Evolutionary conservation across 1,140 invertebrate genomes (phyloP).

Genomic region (Platorchestia sp.): DNA sequence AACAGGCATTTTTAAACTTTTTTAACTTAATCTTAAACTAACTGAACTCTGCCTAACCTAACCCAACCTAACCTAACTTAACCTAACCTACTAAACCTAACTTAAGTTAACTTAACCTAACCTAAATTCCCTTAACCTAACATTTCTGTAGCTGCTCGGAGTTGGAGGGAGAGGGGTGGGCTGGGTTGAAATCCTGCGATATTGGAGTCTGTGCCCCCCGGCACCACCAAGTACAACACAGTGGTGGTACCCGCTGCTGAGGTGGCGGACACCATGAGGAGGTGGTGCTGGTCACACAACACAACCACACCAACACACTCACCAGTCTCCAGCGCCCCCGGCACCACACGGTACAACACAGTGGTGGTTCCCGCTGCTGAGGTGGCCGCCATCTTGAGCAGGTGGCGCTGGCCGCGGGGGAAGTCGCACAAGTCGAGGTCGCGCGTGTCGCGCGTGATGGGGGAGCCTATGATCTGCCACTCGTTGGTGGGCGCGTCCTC

Average conservation of each 20-base stretch:
- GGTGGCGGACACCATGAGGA: slow-evolving; percentile 46
- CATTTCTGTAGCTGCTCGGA: too few relatives aligned
- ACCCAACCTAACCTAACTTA: background rate
- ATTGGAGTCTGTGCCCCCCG: background rate
- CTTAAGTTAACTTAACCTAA: too few relatives aligned
- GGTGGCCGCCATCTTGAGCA: slow-evolving; percentile 48
- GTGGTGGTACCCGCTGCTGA: slow-evolving; percentile 55
- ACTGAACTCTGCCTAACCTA: too few relatives aligned
- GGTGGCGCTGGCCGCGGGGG: background rate
- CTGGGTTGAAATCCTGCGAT: too few relatives aligned
- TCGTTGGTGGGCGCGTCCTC: slow-evolving; percentile 49
- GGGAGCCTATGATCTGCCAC: slow-evolving; percentile 34
- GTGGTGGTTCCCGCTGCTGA: slow-evolving; percentile 55
- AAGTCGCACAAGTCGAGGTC: slow-evolving; percentile 54
- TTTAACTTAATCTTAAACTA: too few relatives aligned
- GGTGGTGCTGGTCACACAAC: slow-evolving; percentile 48
- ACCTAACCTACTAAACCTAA: too few relatives aligned
- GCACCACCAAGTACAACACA: slow-evolving; percentile 37
- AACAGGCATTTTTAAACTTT: too few relatives aligned
- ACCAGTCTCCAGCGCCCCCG: background rate
- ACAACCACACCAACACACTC: background rate
- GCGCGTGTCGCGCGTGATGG: background rate
- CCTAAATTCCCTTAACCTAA: too few relatives aligned
- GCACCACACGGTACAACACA: slow-evolving; percentile 45
- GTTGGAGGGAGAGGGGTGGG: too few relatives aligned